Conservation (phyloP, 2,113 vertebrate genomes). For the Ceuthmochares aereus region DNA sequence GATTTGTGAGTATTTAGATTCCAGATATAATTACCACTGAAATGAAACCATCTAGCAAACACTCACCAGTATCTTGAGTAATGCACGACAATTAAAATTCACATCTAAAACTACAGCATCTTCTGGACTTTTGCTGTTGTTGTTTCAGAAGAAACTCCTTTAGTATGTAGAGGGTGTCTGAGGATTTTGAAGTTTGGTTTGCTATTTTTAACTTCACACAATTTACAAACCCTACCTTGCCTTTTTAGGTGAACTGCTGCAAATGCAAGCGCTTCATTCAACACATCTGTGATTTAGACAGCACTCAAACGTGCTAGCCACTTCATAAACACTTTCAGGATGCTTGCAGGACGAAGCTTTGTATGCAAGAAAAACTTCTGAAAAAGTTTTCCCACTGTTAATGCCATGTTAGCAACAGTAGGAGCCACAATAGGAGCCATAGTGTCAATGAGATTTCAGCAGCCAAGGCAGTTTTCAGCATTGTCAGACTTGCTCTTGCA, state of each 20-base stretch:
- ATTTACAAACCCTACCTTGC: not conserved
- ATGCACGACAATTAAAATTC: not conserved
- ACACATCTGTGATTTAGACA: constrained; percentile 6
- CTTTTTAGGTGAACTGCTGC: not conserved
- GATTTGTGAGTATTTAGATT: not conserved
- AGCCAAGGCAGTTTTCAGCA: constrained; percentile 69
- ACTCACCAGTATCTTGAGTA: not conserved
- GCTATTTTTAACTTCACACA: not conserved
- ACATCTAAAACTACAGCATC: not conserved
- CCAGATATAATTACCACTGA: not conserved
- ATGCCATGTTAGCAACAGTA: constrained; percentile 67
- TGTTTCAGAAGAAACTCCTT: not conserved
- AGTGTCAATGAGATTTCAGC: constrained; percentile 46
- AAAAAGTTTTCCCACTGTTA: constrained; percentile 63
- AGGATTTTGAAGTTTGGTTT: not conserved
- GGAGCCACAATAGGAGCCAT: constrained; percentile 53
- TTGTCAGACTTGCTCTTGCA: constrained; percentile 58
- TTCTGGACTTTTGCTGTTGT: not conserved
- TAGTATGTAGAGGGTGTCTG: not conserved
- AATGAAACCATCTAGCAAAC: not conserved
- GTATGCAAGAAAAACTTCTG: constrained; percentile 46
- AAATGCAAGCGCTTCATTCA: constrained; percentile 22
- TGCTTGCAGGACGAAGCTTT: constrained; percentile 43
- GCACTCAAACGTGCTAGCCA: constrained; percentile 20
- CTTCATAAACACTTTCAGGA: not conserved